Evolutionary conservation across 2,797 vertebrate genomes (phyloP), one percentile per base, ranked within the genome.

Genomic region (Anniella stebbinsi): DNA sequence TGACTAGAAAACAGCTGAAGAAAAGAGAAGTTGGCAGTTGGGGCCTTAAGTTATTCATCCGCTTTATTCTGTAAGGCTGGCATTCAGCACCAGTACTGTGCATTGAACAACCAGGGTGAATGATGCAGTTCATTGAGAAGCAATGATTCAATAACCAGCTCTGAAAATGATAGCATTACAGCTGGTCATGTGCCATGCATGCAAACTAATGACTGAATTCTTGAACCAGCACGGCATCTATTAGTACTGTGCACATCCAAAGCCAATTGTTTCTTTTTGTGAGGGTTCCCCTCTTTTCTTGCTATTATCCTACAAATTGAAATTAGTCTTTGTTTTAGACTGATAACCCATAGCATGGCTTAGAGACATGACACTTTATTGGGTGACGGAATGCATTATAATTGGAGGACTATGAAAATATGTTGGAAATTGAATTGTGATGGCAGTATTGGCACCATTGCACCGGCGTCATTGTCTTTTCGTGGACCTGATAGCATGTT

Each of bases 371-470:
- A 90, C 90, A 86, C 94, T 93, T 94, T 91, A 86, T 69, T 87
- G 91, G 91, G 81, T 88, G 93, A 84, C 91, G 60, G 13, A 89
- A 88, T n/a, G 86, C 87, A 91, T 92, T 96, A 87, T 93, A 48
- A 72, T 54, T 45, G 76, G 54, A 67, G 80, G 10, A 88, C 92
- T 93, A 93, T 80, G 92, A 93, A 95, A 80, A 94, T 93, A 94
- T 94, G 94, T 91, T 94, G 94, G 95, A 94, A 96, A 96, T 95
- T 89, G 93, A 91, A 96, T 95, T 93, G 90, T 93, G 94, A 94
- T 91, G 94, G 94, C 93, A 92, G 92, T 85, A 89, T 78, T 92
- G 93, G 93, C 91, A 92, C 88, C 88, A 90, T 92, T 90, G 93
- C 91, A 90, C 87, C 89, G 84, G 91, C 78, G 93, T 89, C 84